A percentile compares a stretch with the other conserved stretches of the same genome.
Evolutionary conservation across 2,797 vertebrate species (phyloP).

Genomic region (Hemitrygon akajei): DNA sequence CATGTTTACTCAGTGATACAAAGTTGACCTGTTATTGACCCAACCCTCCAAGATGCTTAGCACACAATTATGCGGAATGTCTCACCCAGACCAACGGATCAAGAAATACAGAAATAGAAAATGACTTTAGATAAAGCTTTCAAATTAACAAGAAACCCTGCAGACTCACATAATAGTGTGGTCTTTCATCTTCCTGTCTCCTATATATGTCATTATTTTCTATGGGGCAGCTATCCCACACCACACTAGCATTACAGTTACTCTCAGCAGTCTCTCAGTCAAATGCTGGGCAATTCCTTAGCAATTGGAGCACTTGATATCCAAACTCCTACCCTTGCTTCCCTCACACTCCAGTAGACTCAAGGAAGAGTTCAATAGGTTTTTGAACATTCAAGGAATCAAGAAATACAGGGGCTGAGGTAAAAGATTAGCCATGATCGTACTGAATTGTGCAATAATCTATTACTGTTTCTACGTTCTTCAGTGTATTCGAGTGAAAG

Average conservation of each 20-base stretch:
- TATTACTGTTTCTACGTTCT: too few species aligned
- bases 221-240: neutral
- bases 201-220: neutral
- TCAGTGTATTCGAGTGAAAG: too few species aligned
- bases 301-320: neutral
- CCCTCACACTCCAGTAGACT: neutral
- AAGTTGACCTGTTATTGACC: neutral
- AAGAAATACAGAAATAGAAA: neutral
- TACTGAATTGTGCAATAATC: too few species aligned
- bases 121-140: neutral
- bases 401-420: too few species aligned
- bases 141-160: neutral
- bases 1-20: neutral
- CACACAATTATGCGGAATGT: neutral
- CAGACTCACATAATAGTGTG: neutral
- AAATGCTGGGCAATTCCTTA: neutral
- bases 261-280: neutral
- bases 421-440: too few species aligned
- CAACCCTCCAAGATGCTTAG: neutral
- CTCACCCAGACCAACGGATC: neutral
- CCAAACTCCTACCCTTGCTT: neutral
- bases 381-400: too few species aligned
- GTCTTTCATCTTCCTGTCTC: neutral
- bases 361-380: too few species aligned
- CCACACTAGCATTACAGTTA: neutral